Evolutionary conservation across 92 coral and sea anemone genomes (phyloP), one percentile per base, ranked within the genome.

Genomic region (Zoanthus solanderi): DNA sequence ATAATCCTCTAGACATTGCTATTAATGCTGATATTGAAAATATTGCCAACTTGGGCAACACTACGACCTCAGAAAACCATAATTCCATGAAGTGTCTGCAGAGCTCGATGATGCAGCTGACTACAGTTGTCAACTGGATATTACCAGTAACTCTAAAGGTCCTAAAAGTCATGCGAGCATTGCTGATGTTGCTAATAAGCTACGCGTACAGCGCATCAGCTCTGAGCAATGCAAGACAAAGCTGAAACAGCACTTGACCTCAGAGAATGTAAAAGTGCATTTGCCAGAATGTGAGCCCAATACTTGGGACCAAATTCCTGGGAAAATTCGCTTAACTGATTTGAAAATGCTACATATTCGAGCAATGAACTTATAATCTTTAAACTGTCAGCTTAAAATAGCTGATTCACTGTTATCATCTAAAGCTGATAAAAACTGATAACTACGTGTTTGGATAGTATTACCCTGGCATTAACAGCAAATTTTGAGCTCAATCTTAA

Each of bases 361-460:
- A 71, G 89, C 83, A 71, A 79, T 78, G 32, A 54, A 76, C 42
- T 52, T 86, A 34, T 60, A 87, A 14, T 79, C 93, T 18, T 44
- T 90, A 7, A 86, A 90, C 69, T 87, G 88, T 74, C 90, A 90
- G 18, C 76, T 90, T n/a, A 68, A 87, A 28, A 83, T 79, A 44
- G 77, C 93, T 53, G 89, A 90, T 61, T 53, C 80, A 14, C 48
- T 90, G 75, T 46, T 77, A 14, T 57, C 78, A 37, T 52, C 87
- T 23, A 90, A 90, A 31, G 88, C 87, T 63, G 68, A 23, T n/a
- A 90, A 90, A 87, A 67, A 90, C 78, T 66, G 63, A 11, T 87
- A 7, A 86, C 93, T 18, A 86, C 90, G 7, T 86, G 93, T 71
- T 71, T 87, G 29, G 93, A 90, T 78, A 88, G 90, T 68, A 78